phyloP scores from a whole-genome alignment of 2,113 vertebrate genomes.

The pig (Sus scrofa) region DNA sequence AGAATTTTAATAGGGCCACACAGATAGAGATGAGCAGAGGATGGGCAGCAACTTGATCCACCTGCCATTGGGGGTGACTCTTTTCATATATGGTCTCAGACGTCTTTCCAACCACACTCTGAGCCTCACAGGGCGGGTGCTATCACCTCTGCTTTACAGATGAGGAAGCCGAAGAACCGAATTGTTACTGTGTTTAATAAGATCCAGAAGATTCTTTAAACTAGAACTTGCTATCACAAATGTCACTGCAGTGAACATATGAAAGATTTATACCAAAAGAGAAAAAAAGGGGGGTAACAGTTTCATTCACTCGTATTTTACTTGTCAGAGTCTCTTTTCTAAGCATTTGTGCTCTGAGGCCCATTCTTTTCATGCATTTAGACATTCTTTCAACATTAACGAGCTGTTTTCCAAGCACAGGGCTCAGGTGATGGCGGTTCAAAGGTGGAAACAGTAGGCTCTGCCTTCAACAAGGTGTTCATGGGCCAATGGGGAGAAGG shows the following conservation, averaged over 20 bases:
- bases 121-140: rapidly evolving
- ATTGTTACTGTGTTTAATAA: not conserved
- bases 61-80: not conserved
- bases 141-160: not conserved
- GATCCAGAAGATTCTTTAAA: not conserved
- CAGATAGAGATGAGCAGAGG: not conserved
- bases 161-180: not conserved
- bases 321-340: not conserved
- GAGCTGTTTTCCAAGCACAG: not conserved
- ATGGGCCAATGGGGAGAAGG: too few species aligned
- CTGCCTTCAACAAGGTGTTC: not conserved
- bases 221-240: not conserved
- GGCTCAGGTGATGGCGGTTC: not conserved
- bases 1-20: not conserved
- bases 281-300: too few species aligned
- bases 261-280: not conserved
- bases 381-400: not conserved
- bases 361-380: not conserved
- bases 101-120: not conserved
- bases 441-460: not conserved
- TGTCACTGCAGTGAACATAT: not conserved
- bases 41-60: rapidly evolving
- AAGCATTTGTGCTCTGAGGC: not conserved
- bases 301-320: not conserved
- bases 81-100: not conserved